Percentiles rank a stretch among this genome's conserved stretches.
These are phyloP conservation scores for Nanorana parkeri DNA, from an alignment of 2,113 vertebrate genomes.

Conservation along the genomic window DNA sequence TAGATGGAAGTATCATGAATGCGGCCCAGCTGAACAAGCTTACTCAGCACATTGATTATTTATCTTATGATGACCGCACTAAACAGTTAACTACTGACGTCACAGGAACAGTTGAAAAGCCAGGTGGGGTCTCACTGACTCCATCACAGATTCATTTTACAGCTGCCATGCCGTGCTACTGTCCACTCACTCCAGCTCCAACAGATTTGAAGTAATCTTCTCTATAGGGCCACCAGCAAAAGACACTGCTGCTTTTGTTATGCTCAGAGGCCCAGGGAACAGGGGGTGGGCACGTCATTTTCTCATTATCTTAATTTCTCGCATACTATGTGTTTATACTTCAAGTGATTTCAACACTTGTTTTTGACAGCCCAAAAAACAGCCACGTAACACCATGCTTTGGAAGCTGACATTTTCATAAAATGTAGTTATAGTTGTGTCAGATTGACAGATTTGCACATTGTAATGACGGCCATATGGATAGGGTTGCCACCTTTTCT, in stretches of 20 bases:
- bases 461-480: too few species aligned
- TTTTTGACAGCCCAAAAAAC: not conserved
- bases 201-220: slow-evolving; percentile 57
- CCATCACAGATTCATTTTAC: slow-evolving; percentile 51
- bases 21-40: too few species aligned
- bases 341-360: not conserved
- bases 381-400: too few species aligned
- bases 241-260: slow-evolving; percentile 66
- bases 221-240: slow-evolving; percentile 53
- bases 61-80: too few species aligned
- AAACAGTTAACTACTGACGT: too few species aligned
- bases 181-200: slow-evolving; percentile 59
- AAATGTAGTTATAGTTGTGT: too few species aligned
- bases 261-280: slow-evolving; percentile 33
- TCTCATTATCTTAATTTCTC: not conserved
- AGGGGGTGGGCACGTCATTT: not conserved
- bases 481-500: too few species aligned
- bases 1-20: too few species aligned
- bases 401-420: too few species aligned
- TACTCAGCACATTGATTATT: too few species aligned
- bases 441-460: too few species aligned
- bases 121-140: slow-evolving; percentile 65
- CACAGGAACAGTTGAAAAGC: slow-evolving; percentile 28
- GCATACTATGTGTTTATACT: not conserved
- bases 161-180: slow-evolving; percentile 62